These are phyloP conservation scores for Dysmachus trigonus DNA, from an alignment of 2,888 invertebrate species.

Conservation along the genomic window DNA sequence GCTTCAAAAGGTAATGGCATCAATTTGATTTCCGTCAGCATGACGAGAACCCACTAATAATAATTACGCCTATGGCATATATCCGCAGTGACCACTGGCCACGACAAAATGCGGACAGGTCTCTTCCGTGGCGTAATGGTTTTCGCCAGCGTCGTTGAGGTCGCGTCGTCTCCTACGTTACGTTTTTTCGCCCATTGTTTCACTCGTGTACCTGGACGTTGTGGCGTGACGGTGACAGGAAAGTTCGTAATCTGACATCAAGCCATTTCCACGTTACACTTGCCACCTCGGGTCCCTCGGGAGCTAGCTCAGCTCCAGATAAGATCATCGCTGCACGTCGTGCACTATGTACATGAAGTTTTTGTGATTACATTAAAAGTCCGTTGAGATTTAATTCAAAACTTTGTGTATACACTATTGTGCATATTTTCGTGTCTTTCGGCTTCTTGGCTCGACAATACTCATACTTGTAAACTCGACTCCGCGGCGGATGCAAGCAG, in stretches of 20 bases:
- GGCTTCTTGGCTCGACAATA: background rate
- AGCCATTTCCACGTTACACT: slow-evolving; percentile 6
- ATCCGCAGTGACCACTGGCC: background rate
- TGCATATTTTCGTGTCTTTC: background rate
- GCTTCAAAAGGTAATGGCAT: background rate
- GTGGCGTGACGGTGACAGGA: background rate
- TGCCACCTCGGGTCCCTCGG: background rate
- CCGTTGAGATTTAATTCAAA: slow-evolving; percentile 1
- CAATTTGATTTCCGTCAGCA: background rate
- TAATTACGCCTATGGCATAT: slow-evolving; percentile 5
- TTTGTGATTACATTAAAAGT: background rate
- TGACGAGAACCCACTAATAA: background rate
- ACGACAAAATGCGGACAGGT: slow-evolving; percentile 19
- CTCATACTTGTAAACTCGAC: background rate
- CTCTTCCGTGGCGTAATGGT: background rate
- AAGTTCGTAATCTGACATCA: background rate
- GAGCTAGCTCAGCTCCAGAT: background rate
- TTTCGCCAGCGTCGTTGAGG: background rate
- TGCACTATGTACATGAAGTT: background rate
- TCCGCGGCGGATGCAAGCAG: background rate
- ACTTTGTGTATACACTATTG: background rate
- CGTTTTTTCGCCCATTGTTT: background rate
- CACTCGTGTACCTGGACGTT: background rate
- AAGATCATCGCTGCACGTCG: background rate
- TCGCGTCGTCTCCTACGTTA: background rate